These are phyloP conservation scores for Stenichneumon culpator DNA, from an alignment of 2,888 invertebrate genomes.

Conservation along the genomic window DNA sequence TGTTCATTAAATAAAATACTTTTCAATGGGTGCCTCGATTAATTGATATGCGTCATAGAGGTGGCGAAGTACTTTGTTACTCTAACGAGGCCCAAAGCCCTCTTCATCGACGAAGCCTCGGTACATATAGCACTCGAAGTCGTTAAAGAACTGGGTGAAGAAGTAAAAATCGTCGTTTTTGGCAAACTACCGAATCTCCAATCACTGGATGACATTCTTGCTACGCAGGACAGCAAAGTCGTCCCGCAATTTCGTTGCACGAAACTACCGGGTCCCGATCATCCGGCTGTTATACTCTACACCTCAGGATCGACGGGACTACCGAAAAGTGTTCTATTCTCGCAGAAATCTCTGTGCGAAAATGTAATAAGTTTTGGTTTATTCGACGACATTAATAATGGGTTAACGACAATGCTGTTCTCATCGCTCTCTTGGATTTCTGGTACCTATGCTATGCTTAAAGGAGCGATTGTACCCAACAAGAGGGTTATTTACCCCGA, in stretches of 20 bases:
- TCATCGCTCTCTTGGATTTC: constrained; percentile 54
- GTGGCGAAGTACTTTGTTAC: constrained; percentile 73
- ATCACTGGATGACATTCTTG: constrained; percentile 71
- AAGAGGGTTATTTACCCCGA: constrained; percentile 26
- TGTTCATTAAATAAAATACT: background rate
- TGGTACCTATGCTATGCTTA: background rate
- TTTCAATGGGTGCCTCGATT: background rate
- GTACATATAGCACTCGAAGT: constrained; percentile 63
- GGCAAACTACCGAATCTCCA: constrained; percentile 68
- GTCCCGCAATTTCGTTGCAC: constrained; percentile 66
- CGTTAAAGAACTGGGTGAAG: constrained; percentile 66
- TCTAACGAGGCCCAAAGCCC: constrained; percentile 75
- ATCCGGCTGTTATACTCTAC: constrained; percentile 72
- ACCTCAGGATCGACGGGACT: constrained; percentile 74
- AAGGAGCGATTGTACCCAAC: constrained; percentile 9
- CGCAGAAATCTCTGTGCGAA: constrained; percentile 67
- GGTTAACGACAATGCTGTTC: constrained; percentile 66
- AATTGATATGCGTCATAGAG: constrained; percentile 68
- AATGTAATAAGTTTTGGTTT: background rate
- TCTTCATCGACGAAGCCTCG: constrained; percentile 72
- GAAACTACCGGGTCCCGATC: constrained; percentile 58
- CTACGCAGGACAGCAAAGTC: constrained; percentile 62
- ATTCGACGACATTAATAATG: background rate
- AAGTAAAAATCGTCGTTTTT: constrained; percentile 72
- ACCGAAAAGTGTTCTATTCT: constrained; percentile 73